These are phyloP conservation scores for Sialia sialis DNA, from an alignment of 2,113 vertebrate species.

Conservation along the genomic window DNA sequence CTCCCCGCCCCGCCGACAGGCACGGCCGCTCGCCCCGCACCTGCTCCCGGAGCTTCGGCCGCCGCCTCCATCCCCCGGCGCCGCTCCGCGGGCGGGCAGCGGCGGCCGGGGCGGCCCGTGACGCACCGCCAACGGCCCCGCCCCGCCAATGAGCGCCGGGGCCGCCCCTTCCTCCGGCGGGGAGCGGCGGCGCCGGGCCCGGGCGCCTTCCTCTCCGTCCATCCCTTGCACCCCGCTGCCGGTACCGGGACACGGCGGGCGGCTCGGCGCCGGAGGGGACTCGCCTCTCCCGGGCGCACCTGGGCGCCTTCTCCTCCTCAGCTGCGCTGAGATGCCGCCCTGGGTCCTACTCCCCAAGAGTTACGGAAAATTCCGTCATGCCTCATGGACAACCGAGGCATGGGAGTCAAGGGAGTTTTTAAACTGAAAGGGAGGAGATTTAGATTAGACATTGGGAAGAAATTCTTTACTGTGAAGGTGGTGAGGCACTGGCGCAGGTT, in stretches of 20 bases:
- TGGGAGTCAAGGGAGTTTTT: no score
- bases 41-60: not conserved
- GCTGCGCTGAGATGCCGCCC: no score
- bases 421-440: not conserved
- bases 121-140: not conserved
- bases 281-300: no score
- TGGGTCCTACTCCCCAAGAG: not conserved
- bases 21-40: not conserved
- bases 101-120: not conserved
- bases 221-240: fast-evolving
- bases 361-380: not conserved
- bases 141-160: not conserved
- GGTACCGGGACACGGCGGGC: fast-evolving
- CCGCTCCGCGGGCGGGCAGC: not conserved
- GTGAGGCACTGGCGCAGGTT: not conserved
- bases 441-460: not conserved
- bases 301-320: no score
- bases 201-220: no score
- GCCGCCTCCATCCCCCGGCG: not conserved
- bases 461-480: not conserved
- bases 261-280: not conserved
- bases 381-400: not conserved
- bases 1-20: not conserved
- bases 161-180: not conserved
- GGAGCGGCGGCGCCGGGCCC: fast-evolving